Percentiles rank a stretch among this genome's conserved stretches.
Conservation (phyloP, 2,113 vertebrate genomes). For the Gnathonemus echidnorhynchus region DNA sequence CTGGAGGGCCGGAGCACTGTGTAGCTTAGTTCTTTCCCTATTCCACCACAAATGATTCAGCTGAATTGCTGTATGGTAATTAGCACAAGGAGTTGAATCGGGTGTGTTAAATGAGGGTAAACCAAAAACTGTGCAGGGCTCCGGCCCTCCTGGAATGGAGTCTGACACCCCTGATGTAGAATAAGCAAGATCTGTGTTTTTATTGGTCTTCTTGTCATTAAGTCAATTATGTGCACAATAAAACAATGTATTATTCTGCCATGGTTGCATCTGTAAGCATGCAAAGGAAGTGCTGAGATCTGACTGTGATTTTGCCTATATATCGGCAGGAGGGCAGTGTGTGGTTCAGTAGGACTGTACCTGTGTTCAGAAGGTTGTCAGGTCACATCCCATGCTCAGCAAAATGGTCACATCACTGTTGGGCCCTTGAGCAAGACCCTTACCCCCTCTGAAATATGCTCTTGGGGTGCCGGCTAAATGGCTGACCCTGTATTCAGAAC, state of each 20-base stretch:
- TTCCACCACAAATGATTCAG: too few species aligned
- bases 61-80: too few species aligned
- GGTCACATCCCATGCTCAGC: neutral
- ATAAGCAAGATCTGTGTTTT: conserved; percentile 39
- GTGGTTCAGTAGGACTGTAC: neutral
- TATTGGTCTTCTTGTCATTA: conserved; percentile 52
- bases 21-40: too few species aligned
- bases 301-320: conserved; percentile 1
- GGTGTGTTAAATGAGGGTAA: too few species aligned
- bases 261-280: conserved; percentile 18
- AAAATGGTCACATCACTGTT: neutral
- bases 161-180: too few species aligned
- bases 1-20: too few species aligned
- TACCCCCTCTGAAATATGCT: neutral
- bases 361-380: neutral
- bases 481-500: neutral
- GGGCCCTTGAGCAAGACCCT: neutral
- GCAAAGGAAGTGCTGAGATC: conserved; percentile 14
- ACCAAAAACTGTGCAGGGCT: too few species aligned
- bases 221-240: conserved; percentile 47
- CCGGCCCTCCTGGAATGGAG: too few species aligned
- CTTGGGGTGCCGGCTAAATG: neutral
- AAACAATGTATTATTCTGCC: conserved; percentile 40
- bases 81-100: too few species aligned
- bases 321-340: neutral